Evolutionary conservation across 1,140 invertebrate genomes (phyloP).

Genomic region (Conus betulinus): DNA sequence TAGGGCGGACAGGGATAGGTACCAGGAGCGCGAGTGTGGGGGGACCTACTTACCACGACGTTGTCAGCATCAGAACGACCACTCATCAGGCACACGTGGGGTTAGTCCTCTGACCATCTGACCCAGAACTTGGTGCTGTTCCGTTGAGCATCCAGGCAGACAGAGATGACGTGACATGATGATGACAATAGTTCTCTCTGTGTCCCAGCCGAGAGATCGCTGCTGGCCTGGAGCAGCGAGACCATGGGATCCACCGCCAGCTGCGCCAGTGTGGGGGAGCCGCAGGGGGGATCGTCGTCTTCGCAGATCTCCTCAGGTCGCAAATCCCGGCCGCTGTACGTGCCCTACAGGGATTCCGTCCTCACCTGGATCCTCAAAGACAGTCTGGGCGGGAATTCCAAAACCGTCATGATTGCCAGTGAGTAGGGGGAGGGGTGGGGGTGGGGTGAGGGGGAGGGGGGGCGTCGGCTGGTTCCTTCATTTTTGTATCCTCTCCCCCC

Average conservation of each 20-base stretch:
- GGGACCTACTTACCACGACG: no score
- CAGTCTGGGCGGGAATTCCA: constrained; percentile 93
- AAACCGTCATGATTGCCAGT: constrained; percentile 94
- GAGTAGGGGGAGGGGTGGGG: constrained; percentile 62
- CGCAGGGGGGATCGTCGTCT: background rate
- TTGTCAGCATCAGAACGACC: no score
- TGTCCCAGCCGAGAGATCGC: constrained; percentile 64
- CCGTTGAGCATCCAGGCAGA: no score
- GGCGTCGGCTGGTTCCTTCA: background rate
- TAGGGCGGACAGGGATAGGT: no score
- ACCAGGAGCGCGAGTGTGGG: no score
- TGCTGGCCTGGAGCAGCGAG: constrained; percentile 60
- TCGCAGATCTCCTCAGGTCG: constrained; percentile 32
- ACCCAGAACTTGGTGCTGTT: no score
- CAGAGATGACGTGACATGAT: no score
- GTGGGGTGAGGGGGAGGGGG: no score
- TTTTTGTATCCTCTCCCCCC: background rate
- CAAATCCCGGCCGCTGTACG: constrained; percentile 78
- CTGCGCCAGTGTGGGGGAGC: constrained; percentile 45
- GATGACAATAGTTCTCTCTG: background rate
- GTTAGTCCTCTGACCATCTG: no score
- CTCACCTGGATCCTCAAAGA: constrained; percentile 94
- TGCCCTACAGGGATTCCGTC: constrained; percentile 93
- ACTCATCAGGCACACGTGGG: no score
- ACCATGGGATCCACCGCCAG: constrained; percentile 55